Evolutionary conservation across 2,888 invertebrate genomes (phyloP).

Genomic region (Elmis aenea): DNA sequence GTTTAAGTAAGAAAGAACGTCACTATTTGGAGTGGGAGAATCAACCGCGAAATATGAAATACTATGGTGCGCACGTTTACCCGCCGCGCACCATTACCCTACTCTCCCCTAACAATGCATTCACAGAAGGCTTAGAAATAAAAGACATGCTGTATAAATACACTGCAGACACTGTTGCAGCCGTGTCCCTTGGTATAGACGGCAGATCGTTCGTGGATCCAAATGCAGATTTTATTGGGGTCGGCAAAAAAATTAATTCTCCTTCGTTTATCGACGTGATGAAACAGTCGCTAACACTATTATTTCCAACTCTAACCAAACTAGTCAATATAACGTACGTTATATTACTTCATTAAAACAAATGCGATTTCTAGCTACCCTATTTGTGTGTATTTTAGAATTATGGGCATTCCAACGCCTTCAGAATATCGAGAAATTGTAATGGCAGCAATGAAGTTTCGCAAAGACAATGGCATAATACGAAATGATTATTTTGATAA

Average conservation of each 20-base stretch:
- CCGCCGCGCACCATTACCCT: no score
- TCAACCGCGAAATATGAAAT: no score
- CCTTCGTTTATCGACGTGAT: slow-evolving; percentile 9
- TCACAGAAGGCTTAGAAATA: no score
- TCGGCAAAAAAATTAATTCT: slow-evolving; percentile 26
- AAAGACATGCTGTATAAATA: slow-evolving; percentile 24
- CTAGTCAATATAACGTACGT: slow-evolving; percentile 11
- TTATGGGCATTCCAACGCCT: no score
- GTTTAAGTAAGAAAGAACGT: no score
- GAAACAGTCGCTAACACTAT: slow-evolving; percentile 9
- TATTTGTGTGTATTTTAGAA: no score
- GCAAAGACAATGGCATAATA: slow-evolving; percentile 38
- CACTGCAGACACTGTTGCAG: slow-evolving; percentile 44
- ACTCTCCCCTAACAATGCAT: no score
- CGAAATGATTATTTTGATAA: slow-evolving; percentile 45
- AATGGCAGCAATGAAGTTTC: slow-evolving; percentile 36
- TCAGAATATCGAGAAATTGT: no score
- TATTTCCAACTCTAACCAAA: slow-evolving; percentile 15
- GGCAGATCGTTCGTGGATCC: slow-evolving; percentile 43
- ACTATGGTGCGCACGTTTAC: no score
- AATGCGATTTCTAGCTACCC: no score
- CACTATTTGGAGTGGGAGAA: no score
- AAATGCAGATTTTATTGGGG: slow-evolving; percentile 29
- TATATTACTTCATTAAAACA: no score
- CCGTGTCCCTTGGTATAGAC: slow-evolving; percentile 46